Evolutionary conservation across 2,113 vertebrate genomes (phyloP).

Genomic region (Myotis yumanensis): DNA sequence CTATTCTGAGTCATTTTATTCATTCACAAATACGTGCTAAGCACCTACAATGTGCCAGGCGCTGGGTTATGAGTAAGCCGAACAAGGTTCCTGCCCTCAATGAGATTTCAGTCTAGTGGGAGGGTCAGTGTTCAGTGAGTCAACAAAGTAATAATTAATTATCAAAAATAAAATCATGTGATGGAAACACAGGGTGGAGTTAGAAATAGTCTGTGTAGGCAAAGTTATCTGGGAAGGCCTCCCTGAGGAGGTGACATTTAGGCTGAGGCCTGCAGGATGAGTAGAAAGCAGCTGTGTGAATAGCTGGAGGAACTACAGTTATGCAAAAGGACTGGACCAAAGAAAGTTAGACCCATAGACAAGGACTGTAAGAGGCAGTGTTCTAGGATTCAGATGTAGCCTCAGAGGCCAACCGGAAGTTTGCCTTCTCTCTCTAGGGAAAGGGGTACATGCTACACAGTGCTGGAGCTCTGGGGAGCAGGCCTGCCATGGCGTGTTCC

Average conservation of each 20-base stretch:
- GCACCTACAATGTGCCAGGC: neutral
- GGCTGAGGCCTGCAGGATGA: neutral
- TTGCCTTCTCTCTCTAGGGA: neutral
- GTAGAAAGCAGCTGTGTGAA: neutral
- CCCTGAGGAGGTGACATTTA: neutral
- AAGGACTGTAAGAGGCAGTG: neutral
- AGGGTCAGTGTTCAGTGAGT: neutral
- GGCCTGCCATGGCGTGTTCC: no score
- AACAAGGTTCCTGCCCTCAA: neutral
- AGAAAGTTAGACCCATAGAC: neutral
- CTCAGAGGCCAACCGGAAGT: neutral
- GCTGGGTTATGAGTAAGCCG: neutral
- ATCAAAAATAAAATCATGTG: neutral
- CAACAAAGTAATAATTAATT: neutral
- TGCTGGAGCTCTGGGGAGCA: neutral
- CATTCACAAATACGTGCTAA: neutral
- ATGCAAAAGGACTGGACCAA: no score
- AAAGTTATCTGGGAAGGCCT: neutral
- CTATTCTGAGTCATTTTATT: neutral
- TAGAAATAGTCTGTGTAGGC: neutral
- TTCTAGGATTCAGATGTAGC: neutral
- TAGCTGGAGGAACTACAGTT: no score
- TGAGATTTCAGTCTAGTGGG: neutral
- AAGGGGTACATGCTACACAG: rapidly evolving
- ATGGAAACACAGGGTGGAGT: neutral